Percentiles rank a stretch among this genome's conserved stretches.
These are phyloP conservation scores for Galemys pyrenaicus DNA, from an alignment of 2,113 vertebrate species.

Conservation along the genomic window DNA sequence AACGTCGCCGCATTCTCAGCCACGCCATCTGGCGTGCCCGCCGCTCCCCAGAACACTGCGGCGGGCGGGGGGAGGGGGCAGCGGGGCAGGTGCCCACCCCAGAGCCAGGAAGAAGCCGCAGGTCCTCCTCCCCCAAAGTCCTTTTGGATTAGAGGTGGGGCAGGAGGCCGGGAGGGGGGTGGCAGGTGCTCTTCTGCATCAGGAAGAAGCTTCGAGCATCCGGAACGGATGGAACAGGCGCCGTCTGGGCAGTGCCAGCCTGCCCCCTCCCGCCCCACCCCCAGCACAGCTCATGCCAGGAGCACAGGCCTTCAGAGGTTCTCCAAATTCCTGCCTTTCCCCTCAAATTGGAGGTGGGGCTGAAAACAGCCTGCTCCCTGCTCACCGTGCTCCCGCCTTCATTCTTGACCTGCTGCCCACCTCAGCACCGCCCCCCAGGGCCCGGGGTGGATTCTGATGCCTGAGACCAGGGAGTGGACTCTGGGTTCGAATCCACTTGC, in stretches of 20 bases:
- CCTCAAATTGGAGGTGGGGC: not conserved
- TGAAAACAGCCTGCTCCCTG: not conserved
- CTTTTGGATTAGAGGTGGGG: conserved; percentile 49
- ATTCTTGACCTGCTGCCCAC: not conserved
- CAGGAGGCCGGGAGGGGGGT: not conserved
- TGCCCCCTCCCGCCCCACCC: conserved; percentile 11
- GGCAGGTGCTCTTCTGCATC: conserved; percentile 21
- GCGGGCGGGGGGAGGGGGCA: conserved; percentile 75
- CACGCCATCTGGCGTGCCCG: conserved; percentile 80
- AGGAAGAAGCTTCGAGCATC: conserved; percentile 32
- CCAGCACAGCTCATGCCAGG: not conserved
- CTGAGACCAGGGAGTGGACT: not conserved
- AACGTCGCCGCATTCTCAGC: conserved; percentile 78
- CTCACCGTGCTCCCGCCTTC: not conserved
- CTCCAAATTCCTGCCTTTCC: not conserved
- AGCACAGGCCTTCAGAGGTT: not conserved
- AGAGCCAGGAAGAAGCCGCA: conserved; percentile 46
- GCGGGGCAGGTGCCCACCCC: conserved; percentile 79
- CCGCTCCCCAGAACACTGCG: conserved; percentile 76
- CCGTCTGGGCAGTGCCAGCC: conserved; percentile 52
- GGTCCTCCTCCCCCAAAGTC: conserved; percentile 50
- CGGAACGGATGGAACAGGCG: not conserved
- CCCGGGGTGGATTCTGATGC: not conserved
- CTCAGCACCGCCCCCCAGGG: not conserved
- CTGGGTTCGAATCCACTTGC: not conserved